Evolutionary conservation across 2,797 vertebrate genomes (phyloP).

Genomic region (Artibeus jamaicensis): DNA sequence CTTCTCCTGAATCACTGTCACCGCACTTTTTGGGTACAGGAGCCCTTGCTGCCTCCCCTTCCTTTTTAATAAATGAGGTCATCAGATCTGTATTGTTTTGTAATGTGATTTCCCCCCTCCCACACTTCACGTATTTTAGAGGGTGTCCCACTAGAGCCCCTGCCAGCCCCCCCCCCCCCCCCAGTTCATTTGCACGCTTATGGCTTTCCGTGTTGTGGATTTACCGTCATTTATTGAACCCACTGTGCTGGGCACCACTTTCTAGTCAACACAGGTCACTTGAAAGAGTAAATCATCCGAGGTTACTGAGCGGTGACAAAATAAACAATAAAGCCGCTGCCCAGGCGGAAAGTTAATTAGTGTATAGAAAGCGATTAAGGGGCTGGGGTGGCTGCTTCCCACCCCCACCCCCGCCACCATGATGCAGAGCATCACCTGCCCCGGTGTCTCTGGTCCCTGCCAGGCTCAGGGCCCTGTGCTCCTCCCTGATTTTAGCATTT

Average conservation of each 20-base stretch:
- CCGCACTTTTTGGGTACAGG: fast-evolving
- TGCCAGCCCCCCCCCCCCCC: neutral
- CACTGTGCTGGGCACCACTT: neutral
- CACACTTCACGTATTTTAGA: neutral
- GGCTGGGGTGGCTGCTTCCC: neutral
- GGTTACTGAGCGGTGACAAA: conserved; percentile 1
- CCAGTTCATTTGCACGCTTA: neutral
- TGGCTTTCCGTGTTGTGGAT: neutral
- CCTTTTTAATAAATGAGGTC: neutral
- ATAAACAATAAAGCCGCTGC: neutral
- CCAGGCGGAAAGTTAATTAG: conserved; percentile 11
- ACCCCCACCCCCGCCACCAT: fast-evolving
- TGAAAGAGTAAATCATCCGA: neutral
- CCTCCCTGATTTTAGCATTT: neutral
- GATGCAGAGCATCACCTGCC: neutral
- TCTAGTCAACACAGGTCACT: conserved; percentile 4
- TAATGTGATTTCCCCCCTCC: neutral
- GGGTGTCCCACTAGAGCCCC: neutral
- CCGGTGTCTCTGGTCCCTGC: neutral
- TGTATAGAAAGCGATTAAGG: neutral
- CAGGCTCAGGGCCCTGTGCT: neutral
- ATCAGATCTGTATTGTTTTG: neutral
- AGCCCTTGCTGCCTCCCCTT: neutral
- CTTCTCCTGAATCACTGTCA: neutral
- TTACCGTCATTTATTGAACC: neutral